Evolutionary conservation across 2,888 invertebrate genomes (phyloP).

Genomic region (Pterobdella sp.): DNA sequence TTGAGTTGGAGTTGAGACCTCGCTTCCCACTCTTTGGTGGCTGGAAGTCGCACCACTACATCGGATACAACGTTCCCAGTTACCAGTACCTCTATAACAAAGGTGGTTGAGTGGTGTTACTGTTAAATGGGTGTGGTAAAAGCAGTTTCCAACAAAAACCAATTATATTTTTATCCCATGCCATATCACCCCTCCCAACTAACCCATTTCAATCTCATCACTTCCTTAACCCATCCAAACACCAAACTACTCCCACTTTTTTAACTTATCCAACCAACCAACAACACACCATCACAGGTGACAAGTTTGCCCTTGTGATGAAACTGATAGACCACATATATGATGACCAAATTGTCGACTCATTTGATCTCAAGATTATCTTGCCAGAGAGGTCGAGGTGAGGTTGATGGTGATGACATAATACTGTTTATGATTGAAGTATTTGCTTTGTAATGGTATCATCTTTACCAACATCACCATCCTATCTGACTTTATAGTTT

Average conservation of each 20-base stretch:
- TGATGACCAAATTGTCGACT: constrained; percentile 91
- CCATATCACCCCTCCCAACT: neutral
- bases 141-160: too few species aligned
- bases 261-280: neutral
- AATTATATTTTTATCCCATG: neutral
- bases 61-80: constrained; percentile 94
- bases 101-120: constrained; percentile 24
- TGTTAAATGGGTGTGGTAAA: neutral
- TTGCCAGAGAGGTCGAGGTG: constrained; percentile 78
- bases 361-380: constrained; percentile 76
- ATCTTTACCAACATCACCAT: too few species aligned
- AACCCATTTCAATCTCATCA: neutral
- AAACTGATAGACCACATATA: constrained; percentile 89
- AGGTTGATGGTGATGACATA: constrained; percentile 34
- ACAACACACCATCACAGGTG: constrained; percentile 45
- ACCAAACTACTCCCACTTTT: neutral
- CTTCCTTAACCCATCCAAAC: neutral
- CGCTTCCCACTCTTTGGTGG: constrained; percentile 96
- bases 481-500: neutral
- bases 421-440: neutral
- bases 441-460: neutral
- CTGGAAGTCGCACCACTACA: constrained; percentile 92
- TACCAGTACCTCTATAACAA: constrained; percentile 60
- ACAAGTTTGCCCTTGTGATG: constrained; percentile 77
- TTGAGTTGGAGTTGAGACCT: constrained; percentile 89